Base-by-base conservation (phyloP, 2,113 vertebrate genomes). In the Rattus norvegicus region DNA sequence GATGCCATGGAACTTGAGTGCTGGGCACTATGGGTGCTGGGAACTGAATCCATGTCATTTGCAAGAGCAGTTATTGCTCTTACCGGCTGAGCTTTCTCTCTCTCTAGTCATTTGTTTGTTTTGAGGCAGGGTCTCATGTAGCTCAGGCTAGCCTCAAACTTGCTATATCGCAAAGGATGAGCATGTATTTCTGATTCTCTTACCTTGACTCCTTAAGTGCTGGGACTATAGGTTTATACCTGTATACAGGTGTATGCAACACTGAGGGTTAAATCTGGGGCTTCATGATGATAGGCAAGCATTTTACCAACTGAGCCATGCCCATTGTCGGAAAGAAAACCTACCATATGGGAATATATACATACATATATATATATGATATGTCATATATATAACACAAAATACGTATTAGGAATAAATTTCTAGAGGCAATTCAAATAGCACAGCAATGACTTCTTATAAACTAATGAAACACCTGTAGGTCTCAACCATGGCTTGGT, bases 371-470 rank as follows among this genome's bases (percentile, higher is more conserved):
- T 61, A 43, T 43, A 43, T 43, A 43, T 43, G 43, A 43, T 43
- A 43, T 43, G 43, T 43, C 43, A 43, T 43, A 43, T 43, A 43
- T 43, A 43, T 43, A 43, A 43, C 43, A 43, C 43, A 43, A 43
- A 43, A 43, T 43, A 43, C 43, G 3, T 43, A 43, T 43, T 43
- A 43, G 43, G n/a, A 90, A 75, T n/a, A 13, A 70, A 61, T 81
- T 93, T 93, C 56, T 70, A 91, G 47, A 69, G 59, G 49, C 73
- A 97, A 86, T 52, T 90, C 52, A 92, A 92, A 95, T 81, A 19
- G 59, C 2, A 80, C 19, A 67, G n/a, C 56, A 93, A 88, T 43
- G 26, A 69, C 81, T 76, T 92, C 72, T 90, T 94, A 52, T 12
- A 83, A 5, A 90, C 70, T 39, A 90, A n/a, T 73, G 36, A 90